Evolutionary conservation across 2,797 vertebrate species (phyloP), one percentile per base, ranked within the genome.

Genomic region (Semaprochilodus insignis): DNA sequence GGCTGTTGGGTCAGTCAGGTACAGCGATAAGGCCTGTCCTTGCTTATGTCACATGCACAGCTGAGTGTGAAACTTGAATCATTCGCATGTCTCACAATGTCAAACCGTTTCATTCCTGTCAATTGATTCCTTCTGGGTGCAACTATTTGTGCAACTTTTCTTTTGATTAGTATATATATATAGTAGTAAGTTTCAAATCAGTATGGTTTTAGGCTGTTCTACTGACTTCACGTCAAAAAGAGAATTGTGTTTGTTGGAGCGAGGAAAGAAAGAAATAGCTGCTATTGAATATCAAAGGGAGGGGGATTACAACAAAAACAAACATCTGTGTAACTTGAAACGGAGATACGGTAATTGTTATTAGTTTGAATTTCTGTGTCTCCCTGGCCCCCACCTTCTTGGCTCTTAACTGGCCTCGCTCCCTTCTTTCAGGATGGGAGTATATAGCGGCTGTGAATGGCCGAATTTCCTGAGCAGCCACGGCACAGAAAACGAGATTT

Each of bases 371-470:
- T 93, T 93, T 93, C 91, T 90, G 90, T 90, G 90, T 85, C 83
- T 83, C 72, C 54, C 76, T 74, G 14, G 55, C 63, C 80, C 82
- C 81, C 87, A 87, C 83, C 88, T 88, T 88, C 83, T 86, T 91
- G 88, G 82, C 88, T 93, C 84, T 88, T 85, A 90, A 87, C 84
- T 83, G 89, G 89, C 89, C 81, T 85, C 76, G 92, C 93, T 94
- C 93, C 92, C 89, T 89, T 89, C 87, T 89, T 90, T 93, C 95
- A 95, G 95, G 95, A 95, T 96, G 95, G 95, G 95, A 95, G 95
- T 95, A 95, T 93, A 93, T 93, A 88, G 89, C 87, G 83, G 62
- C 82, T 87, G 90, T 93, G 94, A 95, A 94, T 94, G 93, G 91
- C 91, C 91, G 78, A 51, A 90, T 92, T 96, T 95, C 95, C 94